A percentile compares a stretch with the other conserved stretches of the same genome.
Conservation (phyloP, 2,888 invertebrate genomes). For the Scrobipalpa costella region DNA sequence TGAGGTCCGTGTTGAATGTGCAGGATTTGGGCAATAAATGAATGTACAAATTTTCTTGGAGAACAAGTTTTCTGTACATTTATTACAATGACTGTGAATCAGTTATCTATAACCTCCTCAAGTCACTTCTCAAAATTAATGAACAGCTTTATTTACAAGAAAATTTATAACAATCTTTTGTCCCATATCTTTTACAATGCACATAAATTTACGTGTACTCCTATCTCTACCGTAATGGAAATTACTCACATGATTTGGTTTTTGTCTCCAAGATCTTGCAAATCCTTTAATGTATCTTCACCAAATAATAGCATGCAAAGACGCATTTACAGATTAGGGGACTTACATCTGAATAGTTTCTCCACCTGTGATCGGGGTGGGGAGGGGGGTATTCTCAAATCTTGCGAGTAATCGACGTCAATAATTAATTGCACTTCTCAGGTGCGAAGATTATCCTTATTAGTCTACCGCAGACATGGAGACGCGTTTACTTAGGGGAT, state of each 20-base stretch:
- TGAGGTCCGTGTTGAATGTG: not conserved
- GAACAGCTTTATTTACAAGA: too few species aligned
- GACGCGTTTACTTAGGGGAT: constrained; percentile 13
- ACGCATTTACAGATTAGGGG: constrained; percentile 22
- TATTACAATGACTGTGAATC: too few species aligned
- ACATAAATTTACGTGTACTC: too few species aligned
- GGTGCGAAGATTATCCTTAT: constrained; percentile 76
- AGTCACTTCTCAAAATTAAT: too few species aligned
- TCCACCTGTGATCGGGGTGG: constrained; percentile 35
- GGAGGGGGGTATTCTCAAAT: constrained; percentile 46
- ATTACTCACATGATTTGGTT: not conserved
- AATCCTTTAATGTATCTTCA: constrained; percentile 12
- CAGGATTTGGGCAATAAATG: too few species aligned
- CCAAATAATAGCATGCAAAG: constrained; percentile 20
- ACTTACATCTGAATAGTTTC: not conserved
- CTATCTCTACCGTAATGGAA: too few species aligned
- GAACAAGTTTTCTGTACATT: too few species aligned
- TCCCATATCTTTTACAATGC: too few species aligned
- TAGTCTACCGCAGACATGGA: constrained; percentile 63
- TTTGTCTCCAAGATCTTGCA: not conserved
- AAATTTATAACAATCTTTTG: too few species aligned
- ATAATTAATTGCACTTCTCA: constrained; percentile 80
- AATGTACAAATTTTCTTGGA: too few species aligned
- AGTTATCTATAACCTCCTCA: too few species aligned
- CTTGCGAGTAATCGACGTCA: constrained; percentile 52